phyloP scores from a whole-genome alignment of 2,113 vertebrate species.

The Entelurus aequoreus region DNA sequence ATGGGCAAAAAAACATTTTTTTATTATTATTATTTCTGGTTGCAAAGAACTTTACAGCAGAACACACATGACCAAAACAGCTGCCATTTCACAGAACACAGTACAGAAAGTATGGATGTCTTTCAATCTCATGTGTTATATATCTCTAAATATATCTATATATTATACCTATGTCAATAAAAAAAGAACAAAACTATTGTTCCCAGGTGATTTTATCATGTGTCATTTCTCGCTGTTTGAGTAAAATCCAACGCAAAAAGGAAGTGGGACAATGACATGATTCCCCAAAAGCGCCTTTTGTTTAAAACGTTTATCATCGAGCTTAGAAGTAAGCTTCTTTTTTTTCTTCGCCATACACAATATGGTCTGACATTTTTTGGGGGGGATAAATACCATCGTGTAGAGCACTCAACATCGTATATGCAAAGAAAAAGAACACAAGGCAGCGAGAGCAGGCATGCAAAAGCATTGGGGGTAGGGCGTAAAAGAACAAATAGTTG shows the following conservation, averaged over 20 bases:
- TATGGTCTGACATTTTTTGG: background rate
- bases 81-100: slow-evolving; percentile 80
- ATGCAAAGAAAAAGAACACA: slow-evolving; percentile 81
- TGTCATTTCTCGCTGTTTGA: slow-evolving; percentile 65
- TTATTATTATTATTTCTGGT: slow-evolving; percentile 66
- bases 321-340: slow-evolving; percentile 54
- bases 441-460: slow-evolving; percentile 79
- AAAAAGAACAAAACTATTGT: slow-evolving; percentile 63
- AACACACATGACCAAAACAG: slow-evolving; percentile 77
- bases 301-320: slow-evolving; percentile 15
- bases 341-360: slow-evolving; percentile 43
- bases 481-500: background rate
- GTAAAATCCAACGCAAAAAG: slow-evolving; percentile 51
- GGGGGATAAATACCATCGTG: slow-evolving; percentile 72
- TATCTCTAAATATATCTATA: slow-evolving; percentile 2
- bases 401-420: slow-evolving; percentile 70
- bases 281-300: slow-evolving; percentile 14
- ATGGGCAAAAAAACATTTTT: slow-evolving; percentile 70
- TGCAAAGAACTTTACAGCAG: slow-evolving; percentile 78
- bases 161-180: too few species aligned
- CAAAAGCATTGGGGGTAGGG: slow-evolving; percentile 40
- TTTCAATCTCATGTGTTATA: slow-evolving; percentile 66
- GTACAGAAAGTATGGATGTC: slow-evolving; percentile 73
- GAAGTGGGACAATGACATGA: slow-evolving; percentile 53
- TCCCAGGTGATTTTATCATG: slow-evolving; percentile 61